Base-by-base conservation (phyloP, 1,140 invertebrate species). In the Drosophila cardini region DNA sequence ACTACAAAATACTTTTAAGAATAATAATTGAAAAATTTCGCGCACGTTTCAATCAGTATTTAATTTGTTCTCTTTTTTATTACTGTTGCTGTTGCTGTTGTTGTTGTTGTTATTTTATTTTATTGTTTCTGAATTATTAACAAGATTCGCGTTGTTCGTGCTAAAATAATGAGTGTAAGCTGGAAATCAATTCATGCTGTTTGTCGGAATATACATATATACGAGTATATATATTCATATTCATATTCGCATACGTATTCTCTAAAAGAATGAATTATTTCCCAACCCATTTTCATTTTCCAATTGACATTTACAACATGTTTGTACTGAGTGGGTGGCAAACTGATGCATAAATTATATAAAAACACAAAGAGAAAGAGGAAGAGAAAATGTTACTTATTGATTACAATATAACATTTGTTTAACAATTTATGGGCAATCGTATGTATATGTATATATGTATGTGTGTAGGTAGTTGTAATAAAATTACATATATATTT, bases 371-470 rank as follows among this genome's bases (percentile, higher is more conserved):
- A 46, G 7, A 48, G 13, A 48, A 32, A 50, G 21, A 60, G 10
- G 32, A 50, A 43, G 18, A 50, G 13, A 53, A 30, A 62, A 61
- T 62, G 43, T 84, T 79, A 81, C 77, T 87, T 86, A 86, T 86
- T 86, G 78, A 86, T 86, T 87, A 78, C 82, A 78, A 71, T 81
- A 86, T 81, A 86, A 81, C 82, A 85, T 85, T 85, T 85, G 82
- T 86, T 86, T 79, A 87, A 86, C 78, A 87, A 86, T 87, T 86
- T 87, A 85, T 85, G 76, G 82, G 70, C 56, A 76, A 43, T 38
- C 57, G 67, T 68, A 72, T 76, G 55, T 68, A 71, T 48, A 63
- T 63, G 67, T 68, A 72, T 76, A 56, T 36, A 61, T 65, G 48
- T 40, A 15, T 55, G 21, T 26, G 21, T 38, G 36, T 40, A 40